Evolutionary conservation across 1,140 invertebrate species (phyloP), one percentile per base, ranked within the genome.

Genomic region (Leptopilina clavipes): DNA sequence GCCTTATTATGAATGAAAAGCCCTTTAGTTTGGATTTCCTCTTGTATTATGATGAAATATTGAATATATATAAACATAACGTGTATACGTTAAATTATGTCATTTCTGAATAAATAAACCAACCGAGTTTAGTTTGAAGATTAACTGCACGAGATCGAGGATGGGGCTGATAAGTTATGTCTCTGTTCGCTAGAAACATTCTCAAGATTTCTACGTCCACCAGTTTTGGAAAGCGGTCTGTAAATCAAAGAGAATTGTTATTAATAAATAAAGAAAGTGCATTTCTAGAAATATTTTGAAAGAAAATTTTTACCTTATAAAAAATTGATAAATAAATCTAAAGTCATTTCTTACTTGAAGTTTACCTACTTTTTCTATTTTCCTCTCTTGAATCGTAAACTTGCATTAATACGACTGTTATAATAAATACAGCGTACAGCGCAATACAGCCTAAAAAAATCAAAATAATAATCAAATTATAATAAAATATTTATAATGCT

Each of bases 381-480:
- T 79, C 76, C 75, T 86, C 81, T 40, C 80, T 86, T 74, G 56
- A 92, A 7, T 86, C 86, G 37, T 82, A 80, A 10, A 84, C 75
- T 44, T 90, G 89, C 88, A 87, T 93, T 54, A 91, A 74, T 19
- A 95, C 85, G 7, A 94, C 93, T 14, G 90, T 89, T 0, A 89
- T 9, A 43, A 94, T 93, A 83, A 94, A 94, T 1, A 92, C n/a
- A 12, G 90, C 76, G 81, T 94, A 94, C 48, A 93, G 78, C 17
- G 88, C 43, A 19, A 94, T 90, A 79, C 93, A 93, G 78, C 87
- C 87, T 88, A n/a, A 85, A 86, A 79, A 76, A 78, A 31, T 31
- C 25, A 31, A 31, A 31, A 31, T 1, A 31, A 31, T 31, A 31
- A 31, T n/a, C n/a, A n/a, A n/a, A n/a, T n/a, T n/a, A n/a, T n/a